Conservation (phyloP, 1,140 invertebrate genomes). For the Pentalonia nigronervosa region DNA sequence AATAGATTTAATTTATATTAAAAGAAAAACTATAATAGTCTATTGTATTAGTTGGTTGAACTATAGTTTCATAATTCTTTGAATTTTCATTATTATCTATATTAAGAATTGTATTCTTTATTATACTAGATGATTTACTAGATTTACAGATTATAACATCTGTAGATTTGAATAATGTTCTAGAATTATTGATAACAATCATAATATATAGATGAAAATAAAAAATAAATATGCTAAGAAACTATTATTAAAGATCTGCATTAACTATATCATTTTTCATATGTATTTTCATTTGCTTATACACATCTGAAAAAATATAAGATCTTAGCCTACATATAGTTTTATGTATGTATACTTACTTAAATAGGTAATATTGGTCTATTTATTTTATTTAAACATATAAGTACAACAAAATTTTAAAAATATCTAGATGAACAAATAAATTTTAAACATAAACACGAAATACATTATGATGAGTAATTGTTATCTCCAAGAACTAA, state of each 20-base stretch:
- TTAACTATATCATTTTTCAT: not conserved
- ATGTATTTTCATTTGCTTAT: not conserved
- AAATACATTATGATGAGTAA: no score
- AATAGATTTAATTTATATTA: not conserved
- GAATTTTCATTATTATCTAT: not conserved
- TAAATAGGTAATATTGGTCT: not conserved
- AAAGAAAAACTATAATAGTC: not conserved
- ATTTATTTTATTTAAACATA: no score
- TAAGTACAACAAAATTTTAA: no score
- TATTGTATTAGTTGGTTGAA: not conserved
- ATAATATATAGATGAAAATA: not conserved
- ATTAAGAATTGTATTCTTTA: not conserved
- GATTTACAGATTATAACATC: not conserved
- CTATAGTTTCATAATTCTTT: not conserved
- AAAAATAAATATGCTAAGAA: not conserved
- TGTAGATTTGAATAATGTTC: not conserved
- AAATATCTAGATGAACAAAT: no score
- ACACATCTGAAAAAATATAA: not conserved
- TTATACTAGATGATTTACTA: not conserved
- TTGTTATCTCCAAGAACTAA: not conserved
- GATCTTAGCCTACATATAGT: not conserved
- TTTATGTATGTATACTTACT: not conserved
- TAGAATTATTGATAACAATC: not conserved
- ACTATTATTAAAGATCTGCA: not conserved
- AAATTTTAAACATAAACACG: no score